These are phyloP conservation scores for Aquatica leii DNA, from an alignment of 2,888 invertebrate species.

Conservation along the genomic window DNA sequence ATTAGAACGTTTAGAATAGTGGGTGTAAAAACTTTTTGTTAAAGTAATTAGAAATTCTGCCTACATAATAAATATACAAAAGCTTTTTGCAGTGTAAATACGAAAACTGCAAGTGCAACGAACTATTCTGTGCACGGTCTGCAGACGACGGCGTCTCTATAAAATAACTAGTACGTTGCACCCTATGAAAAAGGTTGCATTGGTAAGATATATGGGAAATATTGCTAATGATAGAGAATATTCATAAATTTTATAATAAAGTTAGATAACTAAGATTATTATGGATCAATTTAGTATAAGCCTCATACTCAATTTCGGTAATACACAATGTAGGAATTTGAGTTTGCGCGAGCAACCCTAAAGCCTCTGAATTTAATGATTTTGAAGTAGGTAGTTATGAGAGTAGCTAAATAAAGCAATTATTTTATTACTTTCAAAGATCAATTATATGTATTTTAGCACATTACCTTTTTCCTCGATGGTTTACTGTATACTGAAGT, in stretches of 20 bases:
- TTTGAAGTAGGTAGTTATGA: constrained; percentile 2
- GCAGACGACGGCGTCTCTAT: constrained; percentile 5
- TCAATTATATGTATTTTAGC: too few species aligned
- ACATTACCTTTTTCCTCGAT: too few species aligned
- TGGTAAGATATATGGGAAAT: constrained; percentile 1
- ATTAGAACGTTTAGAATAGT: too few species aligned
- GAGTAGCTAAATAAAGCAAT: too few species aligned
- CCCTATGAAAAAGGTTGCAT: not conserved
- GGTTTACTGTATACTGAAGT: too few species aligned
- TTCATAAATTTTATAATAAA: not conserved
- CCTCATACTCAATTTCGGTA: not conserved
- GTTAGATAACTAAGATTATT: not conserved
- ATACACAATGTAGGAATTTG: not conserved
- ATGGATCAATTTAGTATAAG: not conserved
- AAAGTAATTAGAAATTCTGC: too few species aligned
- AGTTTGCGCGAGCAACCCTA: constrained; percentile 3
- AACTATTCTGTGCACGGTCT: not conserved
- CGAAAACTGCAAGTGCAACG: constrained; percentile 11
- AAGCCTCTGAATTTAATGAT: constrained; percentile 3
- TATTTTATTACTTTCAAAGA: too few species aligned
- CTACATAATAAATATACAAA: not conserved
- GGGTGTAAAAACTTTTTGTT: too few species aligned
- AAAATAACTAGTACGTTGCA: constrained; percentile 10
- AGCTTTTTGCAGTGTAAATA: not conserved
- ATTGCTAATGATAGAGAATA: constrained; percentile 9